Base-by-base conservation (phyloP, 23 tunicate species). In the Halocynthia roretzi region DNA sequence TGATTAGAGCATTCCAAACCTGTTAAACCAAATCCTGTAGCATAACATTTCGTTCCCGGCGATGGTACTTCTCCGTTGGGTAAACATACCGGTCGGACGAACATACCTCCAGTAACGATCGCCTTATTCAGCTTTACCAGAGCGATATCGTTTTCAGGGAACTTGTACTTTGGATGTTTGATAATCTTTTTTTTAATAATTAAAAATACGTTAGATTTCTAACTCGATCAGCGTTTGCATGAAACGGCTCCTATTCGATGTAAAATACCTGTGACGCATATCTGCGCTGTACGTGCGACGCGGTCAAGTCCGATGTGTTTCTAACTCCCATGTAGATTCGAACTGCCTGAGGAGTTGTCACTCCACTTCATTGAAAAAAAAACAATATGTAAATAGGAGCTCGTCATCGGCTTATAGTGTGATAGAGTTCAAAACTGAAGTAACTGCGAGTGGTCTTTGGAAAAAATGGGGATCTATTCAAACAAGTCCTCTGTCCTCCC, bases 11-110 rank as follows among this genome's bases (percentile, higher is more conserved):
- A 4, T 60, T 60, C 2, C 76, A 22, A 12, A 74, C 78, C 62
- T 74, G 78, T 74, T 7, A 54, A 22, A 10, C 78, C 78, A 74
- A 50, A 74, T 54, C 78, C 78, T n/a, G 78, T 74, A 12, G 40
- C 56, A 6, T 8, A 74, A 48, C 78, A 74, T 50, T 74, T 74
- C n/a, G 56, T 23, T 14, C 78, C 78, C 9, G 21, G 10, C 31
- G 78, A 64, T 7, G 78, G 78, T 21, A 56, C 31, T 74, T 74
- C 78, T 0, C 78, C 78, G 40, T 74, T 53, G 1, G 78, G 78
- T 53, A 74, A 53, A 54, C 78, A 74, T 0, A 74, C 56, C 18
- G 78, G 78, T 20, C 6, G 55, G 64, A 74, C 56, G 10, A 74
- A 74, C 1, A 31, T 31, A 5, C 56, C 67, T 54, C 78, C 56